A percentile compares a stretch with the other conserved stretches of the same genome.
phyloP scores from a whole-genome alignment of 92 coral and sea anemone species.

The Porites cylindrica region DNA sequence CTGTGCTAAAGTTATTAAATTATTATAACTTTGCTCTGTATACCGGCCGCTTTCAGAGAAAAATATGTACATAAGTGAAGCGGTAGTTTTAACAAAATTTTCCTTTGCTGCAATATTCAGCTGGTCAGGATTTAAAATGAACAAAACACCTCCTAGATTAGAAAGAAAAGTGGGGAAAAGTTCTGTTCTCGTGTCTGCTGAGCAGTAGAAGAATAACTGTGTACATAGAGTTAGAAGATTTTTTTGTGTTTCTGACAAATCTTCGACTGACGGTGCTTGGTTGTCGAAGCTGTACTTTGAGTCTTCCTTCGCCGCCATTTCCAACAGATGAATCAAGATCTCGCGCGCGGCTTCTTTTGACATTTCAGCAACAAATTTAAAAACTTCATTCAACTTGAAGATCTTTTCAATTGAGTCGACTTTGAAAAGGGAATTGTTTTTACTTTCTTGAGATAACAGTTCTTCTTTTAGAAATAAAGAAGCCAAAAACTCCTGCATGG shows the following conservation, averaged over 20 bases:
- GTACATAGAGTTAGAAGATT: neutral
- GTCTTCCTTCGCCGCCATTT: too few species aligned
- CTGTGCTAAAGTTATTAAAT: too few species aligned
- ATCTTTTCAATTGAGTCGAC: too few species aligned
- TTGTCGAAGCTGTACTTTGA: too few species aligned
- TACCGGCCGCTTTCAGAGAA: neutral
- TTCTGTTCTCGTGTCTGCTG: neutral
- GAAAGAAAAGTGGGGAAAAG: neutral
- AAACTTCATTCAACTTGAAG: too few species aligned
- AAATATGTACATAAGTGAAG: neutral
- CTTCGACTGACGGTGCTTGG: too few species aligned
- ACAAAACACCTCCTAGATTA: neutral
- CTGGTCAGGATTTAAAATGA: neutral
- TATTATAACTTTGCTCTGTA: neutral
- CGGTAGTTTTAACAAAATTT: neutral
- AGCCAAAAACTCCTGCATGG: neutral
- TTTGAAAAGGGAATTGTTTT: neutral
- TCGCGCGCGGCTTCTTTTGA: too few species aligned
- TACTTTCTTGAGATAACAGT: neutral
- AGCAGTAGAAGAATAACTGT: neutral
- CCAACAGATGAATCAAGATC: too few species aligned
- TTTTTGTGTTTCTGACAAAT: too few species aligned
- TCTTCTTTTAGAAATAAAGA: neutral
- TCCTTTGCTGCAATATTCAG: conserved; percentile 4
- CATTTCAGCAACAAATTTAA: too few species aligned